A percentile compares a stretch with the other conserved stretches of the same genome.
Evolutionary conservation across 2,113 vertebrate genomes (phyloP).

Genomic region (Pyxicephalus adspersus): DNA sequence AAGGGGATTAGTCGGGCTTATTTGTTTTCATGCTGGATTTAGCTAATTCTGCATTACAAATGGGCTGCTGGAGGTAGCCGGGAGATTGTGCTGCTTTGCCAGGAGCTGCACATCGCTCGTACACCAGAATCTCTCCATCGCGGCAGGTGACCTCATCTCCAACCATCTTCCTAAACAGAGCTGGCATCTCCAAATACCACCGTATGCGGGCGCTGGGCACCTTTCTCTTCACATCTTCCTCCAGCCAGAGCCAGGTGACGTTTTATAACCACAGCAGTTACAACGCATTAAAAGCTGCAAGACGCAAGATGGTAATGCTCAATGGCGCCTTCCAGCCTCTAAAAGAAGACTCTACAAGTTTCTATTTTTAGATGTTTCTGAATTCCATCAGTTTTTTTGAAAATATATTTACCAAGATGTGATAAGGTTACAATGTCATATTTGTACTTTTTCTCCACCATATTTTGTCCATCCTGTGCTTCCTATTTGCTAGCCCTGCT

Average conservation of each 20-base stretch:
- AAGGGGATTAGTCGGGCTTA: slow-evolving; percentile 33
- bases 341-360: no score
- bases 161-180: neutral
- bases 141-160: slow-evolving; percentile 37
- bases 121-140: neutral
- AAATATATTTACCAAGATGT: no score
- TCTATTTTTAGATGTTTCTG: no score
- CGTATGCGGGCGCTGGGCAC: slow-evolving; percentile 17
- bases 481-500: no score
- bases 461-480: no score
- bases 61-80: neutral
- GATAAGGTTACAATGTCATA: no score
- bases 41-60: slow-evolving; percentile 18
- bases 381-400: no score
- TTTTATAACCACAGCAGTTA: slow-evolving; percentile 32
- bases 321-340: neutral
- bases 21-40: slow-evolving; percentile 36
- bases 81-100: slow-evolving; percentile 1
- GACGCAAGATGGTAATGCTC: slow-evolving; percentile 2
- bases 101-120: neutral
- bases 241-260: neutral
- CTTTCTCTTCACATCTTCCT: slow-evolving; percentile 33
- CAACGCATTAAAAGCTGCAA: slow-evolving; percentile 9
- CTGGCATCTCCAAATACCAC: slow-evolving; percentile 35
- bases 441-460: no score